These are phyloP conservation scores for Ischnura elegans DNA, from an alignment of 2,888 invertebrate species.

Conservation along the genomic window DNA sequence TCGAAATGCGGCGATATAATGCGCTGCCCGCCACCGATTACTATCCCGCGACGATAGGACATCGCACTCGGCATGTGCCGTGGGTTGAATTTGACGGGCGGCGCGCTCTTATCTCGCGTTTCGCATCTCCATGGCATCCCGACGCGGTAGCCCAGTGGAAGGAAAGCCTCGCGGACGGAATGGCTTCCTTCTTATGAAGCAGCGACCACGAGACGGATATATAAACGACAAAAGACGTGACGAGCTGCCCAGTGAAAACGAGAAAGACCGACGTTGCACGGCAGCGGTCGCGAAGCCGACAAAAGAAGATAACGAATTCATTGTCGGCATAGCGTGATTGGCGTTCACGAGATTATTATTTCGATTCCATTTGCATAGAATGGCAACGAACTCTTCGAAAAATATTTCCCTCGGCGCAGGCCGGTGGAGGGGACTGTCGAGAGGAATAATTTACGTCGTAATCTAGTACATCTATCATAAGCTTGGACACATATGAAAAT, in stretches of 20 bases:
- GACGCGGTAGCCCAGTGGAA: background rate
- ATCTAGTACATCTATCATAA: background rate
- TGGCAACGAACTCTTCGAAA: background rate
- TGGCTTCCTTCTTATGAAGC: background rate
- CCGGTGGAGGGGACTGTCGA: background rate
- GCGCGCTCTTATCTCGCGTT: background rate
- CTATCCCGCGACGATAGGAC: background rate
- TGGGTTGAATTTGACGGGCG: background rate
- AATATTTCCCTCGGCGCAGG: background rate
- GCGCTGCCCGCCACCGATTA: background rate
- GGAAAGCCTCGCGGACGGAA: background rate
- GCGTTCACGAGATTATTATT: background rate
- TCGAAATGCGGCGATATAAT: background rate
- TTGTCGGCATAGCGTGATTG: background rate
- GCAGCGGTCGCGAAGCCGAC: background rate
- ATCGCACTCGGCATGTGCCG: background rate
- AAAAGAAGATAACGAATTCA: slow-evolving; percentile 1
- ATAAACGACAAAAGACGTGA: background rate
- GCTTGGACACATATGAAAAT: background rate
- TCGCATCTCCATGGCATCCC: background rate
- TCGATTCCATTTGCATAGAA: background rate
- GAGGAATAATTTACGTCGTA: background rate
- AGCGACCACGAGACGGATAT: background rate
- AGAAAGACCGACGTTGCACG: background rate
- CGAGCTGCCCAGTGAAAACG: background rate